A percentile compares a stretch with the other conserved stretches of the same genome.
phyloP scores from a whole-genome alignment of 2,888 invertebrate species.

The Coelogynopora nodosa region DNA sequence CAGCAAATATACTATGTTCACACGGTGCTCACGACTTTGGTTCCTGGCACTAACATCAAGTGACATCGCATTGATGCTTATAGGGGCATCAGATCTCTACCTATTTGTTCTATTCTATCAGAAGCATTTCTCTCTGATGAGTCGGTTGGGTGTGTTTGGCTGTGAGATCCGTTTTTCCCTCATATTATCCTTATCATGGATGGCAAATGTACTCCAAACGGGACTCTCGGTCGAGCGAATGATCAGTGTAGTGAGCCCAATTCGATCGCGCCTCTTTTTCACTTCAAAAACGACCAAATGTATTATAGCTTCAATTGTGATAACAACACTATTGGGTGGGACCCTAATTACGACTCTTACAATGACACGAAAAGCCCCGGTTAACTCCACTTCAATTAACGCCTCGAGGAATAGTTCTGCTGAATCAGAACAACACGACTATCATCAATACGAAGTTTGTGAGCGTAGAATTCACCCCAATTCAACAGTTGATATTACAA shows the following conservation, averaged over 20 bases:
- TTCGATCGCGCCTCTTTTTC: slow-evolving; percentile 37
- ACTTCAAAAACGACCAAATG: slow-evolving; percentile 20
- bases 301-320: not conserved
- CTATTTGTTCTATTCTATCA: not conserved
- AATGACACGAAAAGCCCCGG: too few species aligned
- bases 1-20: slow-evolving; percentile 3
- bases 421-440: not conserved
- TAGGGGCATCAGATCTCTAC: slow-evolving; percentile 41
- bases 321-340: not conserved
- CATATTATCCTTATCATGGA: slow-evolving; percentile 37
- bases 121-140: not conserved
- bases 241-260: slow-evolving; percentile 36
- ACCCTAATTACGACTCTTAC: not conserved
- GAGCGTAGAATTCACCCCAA: not conserved
- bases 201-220: slow-evolving; percentile 36
- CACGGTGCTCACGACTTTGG: slow-evolving; percentile 35
- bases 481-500: slow-evolving; percentile 29
- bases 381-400: too few species aligned
- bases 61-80: slow-evolving; percentile 29
- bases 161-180: slow-evolving; percentile 27
- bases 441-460: not conserved
- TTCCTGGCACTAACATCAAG: slow-evolving; percentile 30
- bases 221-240: slow-evolving; percentile 42
- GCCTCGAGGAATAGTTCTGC: too few species aligned
- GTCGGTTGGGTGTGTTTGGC: slow-evolving; percentile 7